Percentiles rank a stretch among this genome's conserved stretches.
Conservation (phyloP, 2,797 vertebrate species). For the Enteromius thamalakanensis region DNA sequence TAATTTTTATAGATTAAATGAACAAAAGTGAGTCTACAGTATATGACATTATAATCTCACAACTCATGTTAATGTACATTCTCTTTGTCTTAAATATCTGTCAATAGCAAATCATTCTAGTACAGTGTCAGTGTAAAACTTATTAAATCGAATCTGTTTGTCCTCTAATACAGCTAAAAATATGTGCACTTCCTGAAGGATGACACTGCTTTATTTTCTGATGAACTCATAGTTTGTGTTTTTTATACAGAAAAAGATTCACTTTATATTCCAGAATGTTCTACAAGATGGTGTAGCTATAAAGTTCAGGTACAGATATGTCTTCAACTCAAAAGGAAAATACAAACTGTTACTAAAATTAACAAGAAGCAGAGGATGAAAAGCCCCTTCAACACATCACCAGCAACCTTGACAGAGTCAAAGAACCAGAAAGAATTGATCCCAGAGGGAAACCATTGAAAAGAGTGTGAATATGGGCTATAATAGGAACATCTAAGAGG, state of each 20-base stretch:
- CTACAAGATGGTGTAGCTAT: background rate
- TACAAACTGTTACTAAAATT: conserved; percentile 56
- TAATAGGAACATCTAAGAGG: conserved; percentile 25
- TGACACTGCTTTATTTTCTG: background rate
- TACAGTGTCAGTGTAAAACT: background rate
- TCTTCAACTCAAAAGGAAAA: conserved; percentile 49
- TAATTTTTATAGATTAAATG: background rate
- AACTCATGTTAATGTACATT: background rate
- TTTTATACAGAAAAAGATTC: background rate
- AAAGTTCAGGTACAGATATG: conserved; percentile 35
- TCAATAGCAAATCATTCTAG: background rate
- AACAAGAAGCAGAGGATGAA: conserved; percentile 56
- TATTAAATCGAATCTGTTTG: background rate
- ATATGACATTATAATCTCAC: background rate
- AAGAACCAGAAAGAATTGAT: conserved; percentile 66
- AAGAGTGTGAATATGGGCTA: conserved; percentile 52
- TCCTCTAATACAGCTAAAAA: conserved; percentile 5
- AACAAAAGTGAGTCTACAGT: background rate
- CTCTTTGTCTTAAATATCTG: background rate
- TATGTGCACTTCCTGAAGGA: background rate
- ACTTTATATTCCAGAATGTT: background rate
- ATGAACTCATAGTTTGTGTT: conserved; percentile 4
- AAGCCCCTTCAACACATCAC: conserved; percentile 56
- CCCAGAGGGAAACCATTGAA: conserved; percentile 61
- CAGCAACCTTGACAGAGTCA: conserved; percentile 62